Base-by-base conservation (phyloP, 1,140 invertebrate genomes). In the Pogonognathellus flavescens region DNA sequence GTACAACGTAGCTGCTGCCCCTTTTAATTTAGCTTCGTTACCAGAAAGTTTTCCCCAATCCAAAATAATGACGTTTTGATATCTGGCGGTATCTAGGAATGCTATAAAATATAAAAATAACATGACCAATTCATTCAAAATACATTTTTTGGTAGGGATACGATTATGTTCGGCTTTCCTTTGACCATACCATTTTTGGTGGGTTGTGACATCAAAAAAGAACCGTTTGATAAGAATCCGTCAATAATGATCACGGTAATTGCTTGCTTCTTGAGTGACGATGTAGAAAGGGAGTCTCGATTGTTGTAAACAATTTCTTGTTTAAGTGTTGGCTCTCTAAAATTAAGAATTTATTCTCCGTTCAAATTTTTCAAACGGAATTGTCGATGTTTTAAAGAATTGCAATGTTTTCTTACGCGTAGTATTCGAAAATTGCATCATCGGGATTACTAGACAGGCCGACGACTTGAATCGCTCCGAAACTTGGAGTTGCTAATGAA, bases 1-100 rank as follows among this genome's bases (percentile, higher is more conserved):
- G n/a, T n/a, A n/a, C n/a, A n/a, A n/a, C n/a, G n/a, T n/a, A n/a
- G 55, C 82, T 10, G 82, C 11, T 11, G 50, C 11, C 16, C 14
- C 50, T n/a, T 13, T 16, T 20, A 3, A 52, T 50, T 1, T n/a
- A 18, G n/a, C 7, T 25, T 20, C 22, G 4, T 31, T n/a, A 31
- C 86, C 83, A 0, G 86, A 84, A 5, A 87, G 53, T 6, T 20
- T 6, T n/a, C 83, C 86, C 83, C 84, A 87, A 49, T 87, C 83
- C 14, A 85, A 1, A n/a, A 85, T n/a, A 25, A 86, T 86, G 11
- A 86, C 82, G 25, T 82, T 86, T 0, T 70, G 10, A 41, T 14
- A n/a, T 18, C 70, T 76, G 14, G 31, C 14, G 1, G 16, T 49
- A 2, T 13, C 70, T 31, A 76, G 49, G 11, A 18, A 76, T 18